Evolutionary conservation across 1,140 invertebrate genomes (phyloP).

Genomic region (Augochlora pura): DNA sequence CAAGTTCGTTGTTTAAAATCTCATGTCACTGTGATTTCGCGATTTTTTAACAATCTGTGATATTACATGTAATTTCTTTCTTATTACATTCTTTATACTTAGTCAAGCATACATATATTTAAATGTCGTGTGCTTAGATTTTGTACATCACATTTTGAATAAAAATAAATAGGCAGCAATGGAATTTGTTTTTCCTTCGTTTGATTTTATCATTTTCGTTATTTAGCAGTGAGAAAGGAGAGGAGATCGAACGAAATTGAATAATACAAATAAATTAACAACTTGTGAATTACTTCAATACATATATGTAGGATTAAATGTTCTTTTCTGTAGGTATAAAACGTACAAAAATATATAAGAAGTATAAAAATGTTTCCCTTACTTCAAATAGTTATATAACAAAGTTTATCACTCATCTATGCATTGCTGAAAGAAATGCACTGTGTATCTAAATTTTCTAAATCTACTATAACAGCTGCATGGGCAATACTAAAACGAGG

Average conservation of each 20-base stretch:
- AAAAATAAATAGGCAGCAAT: constrained; percentile 61
- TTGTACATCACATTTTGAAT: constrained; percentile 65
- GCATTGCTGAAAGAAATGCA: constrained; percentile 81
- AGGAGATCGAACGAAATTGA: background rate
- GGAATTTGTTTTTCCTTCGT: constrained; percentile 34
- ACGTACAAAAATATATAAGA: background rate
- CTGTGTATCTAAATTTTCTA: constrained; percentile 84
- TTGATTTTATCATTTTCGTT: background rate
- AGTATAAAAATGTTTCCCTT: background rate
- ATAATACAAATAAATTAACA: background rate
- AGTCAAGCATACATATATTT: constrained; percentile 58
- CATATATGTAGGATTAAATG: background rate
- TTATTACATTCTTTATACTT: constrained; percentile 62
- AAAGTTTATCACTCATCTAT: constrained; percentile 4
- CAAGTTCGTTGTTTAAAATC: constrained; percentile 52
- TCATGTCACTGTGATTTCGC: constrained; percentile 65
- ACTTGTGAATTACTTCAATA: background rate
- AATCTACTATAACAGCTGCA: constrained; percentile 84
- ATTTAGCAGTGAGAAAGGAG: background rate
- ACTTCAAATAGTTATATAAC: background rate
- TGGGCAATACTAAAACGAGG: constrained; percentile 85
- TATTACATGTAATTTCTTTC: constrained; percentile 65
- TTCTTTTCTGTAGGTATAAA: no score
- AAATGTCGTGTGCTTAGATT: constrained; percentile 61
- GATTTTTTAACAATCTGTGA: constrained; percentile 65